Conservation (phyloP, 2,113 vertebrate genomes). For the Phrynocephalus versicolor region DNA sequence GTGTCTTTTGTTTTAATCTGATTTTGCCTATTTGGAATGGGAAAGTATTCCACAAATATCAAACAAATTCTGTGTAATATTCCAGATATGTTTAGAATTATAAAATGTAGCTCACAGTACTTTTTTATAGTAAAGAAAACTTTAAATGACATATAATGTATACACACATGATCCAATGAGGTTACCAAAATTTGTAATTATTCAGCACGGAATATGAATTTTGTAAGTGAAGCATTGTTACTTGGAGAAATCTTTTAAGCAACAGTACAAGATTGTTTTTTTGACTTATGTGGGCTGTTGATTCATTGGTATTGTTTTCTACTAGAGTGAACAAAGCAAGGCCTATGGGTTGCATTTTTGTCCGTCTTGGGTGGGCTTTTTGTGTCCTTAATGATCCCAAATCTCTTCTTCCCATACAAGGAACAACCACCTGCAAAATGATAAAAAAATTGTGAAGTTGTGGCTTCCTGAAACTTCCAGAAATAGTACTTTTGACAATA, state of each 20-base stretch:
- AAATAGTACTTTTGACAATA: too few species aligned
- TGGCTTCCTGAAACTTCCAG: too few species aligned
- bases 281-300: too few species aligned
- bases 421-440: too few species aligned
- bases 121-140: neutral
- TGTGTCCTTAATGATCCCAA: too few species aligned
- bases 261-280: too few species aligned
- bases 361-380: too few species aligned
- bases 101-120: neutral
- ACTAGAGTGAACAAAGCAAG: too few species aligned
- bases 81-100: neutral
- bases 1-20: slow-evolving; percentile 42
- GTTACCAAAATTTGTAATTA: neutral
- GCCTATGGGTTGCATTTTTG: too few species aligned
- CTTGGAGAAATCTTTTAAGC: neutral
- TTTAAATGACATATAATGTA: neutral
- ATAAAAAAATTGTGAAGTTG: too few species aligned
- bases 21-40: slow-evolving; percentile 43
- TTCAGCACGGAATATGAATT: neutral
- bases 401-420: neutral
- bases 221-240: neutral
- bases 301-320: too few species aligned
- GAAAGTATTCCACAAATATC: slow-evolving; percentile 24
- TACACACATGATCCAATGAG: neutral
- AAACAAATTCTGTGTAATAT: slow-evolving; percentile 36